These are phyloP conservation scores for Scomber scombrus DNA, from an alignment of 2,113 vertebrate genomes.

Conservation along the genomic window DNA sequence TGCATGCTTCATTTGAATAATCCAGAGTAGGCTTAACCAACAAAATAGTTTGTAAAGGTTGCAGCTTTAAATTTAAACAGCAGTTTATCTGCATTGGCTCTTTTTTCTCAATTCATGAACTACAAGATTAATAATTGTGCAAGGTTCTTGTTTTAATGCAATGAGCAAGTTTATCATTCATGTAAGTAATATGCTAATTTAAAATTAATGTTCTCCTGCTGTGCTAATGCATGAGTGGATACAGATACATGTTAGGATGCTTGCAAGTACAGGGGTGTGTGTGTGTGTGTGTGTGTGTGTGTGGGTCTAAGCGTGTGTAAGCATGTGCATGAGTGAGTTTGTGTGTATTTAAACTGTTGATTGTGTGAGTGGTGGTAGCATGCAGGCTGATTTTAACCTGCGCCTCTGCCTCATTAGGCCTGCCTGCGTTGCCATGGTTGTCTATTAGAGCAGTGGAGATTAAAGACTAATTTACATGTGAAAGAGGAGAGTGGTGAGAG, in stretches of 20 bases:
- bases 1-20: constrained; percentile 50
- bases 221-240: background rate
- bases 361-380: constrained; percentile 62
- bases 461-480: constrained; percentile 85
- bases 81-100: background rate
- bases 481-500: constrained; percentile 71
- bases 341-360: constrained; percentile 73
- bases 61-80: constrained; percentile 20
- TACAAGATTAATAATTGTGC: background rate
- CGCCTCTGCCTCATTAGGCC: constrained; percentile 80
- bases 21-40: constrained; percentile 28
- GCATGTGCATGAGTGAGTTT: background rate
- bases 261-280: background rate
- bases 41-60: constrained; percentile 17
- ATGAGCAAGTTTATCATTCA: constrained; percentile 1
- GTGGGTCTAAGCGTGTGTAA: constrained; percentile 18
- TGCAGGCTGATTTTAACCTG: constrained; percentile 78
- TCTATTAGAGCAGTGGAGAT: constrained; percentile 82
- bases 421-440: constrained; percentile 83
- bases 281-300: background rate
- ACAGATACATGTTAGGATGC: background rate
- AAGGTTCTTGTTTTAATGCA: background rate
- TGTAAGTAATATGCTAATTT: background rate
- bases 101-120: constrained; percentile 1
- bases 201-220: background rate